Evolutionary conservation across 2,888 invertebrate species (phyloP).

Genomic region (Baronia brevicornis): DNA sequence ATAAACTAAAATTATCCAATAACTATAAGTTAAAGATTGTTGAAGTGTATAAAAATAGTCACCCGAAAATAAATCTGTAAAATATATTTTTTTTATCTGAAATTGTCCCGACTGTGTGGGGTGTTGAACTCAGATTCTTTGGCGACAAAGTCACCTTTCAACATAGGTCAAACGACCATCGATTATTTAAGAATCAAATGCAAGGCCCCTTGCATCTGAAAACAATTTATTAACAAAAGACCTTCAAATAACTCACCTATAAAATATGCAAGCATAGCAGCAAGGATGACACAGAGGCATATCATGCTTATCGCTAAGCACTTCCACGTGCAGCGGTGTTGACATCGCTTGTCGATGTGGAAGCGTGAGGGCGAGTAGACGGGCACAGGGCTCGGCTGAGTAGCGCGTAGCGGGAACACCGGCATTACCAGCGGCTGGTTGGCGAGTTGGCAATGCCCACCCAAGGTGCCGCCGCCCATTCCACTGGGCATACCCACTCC

Average conservation of each 20-base stretch:
- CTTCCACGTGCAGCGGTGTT: constrained; percentile 97
- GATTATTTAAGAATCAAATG: too few species aligned
- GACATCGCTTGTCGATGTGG: constrained; percentile 95
- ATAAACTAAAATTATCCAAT: too few species aligned
- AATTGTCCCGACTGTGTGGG: too few species aligned
- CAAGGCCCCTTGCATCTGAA: too few species aligned
- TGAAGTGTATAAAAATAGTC: too few species aligned
- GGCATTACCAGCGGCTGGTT: constrained; percentile 90
- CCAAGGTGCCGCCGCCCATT: constrained; percentile 79
- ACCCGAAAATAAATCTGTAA: too few species aligned
- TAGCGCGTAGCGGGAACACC: constrained; percentile 88
- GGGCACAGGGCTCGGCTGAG: constrained; percentile 86
- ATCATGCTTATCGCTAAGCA: constrained; percentile 96
- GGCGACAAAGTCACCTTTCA: too few species aligned
- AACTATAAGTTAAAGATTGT: too few species aligned
- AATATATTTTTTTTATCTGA: too few species aligned
- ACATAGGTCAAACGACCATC: too few species aligned
- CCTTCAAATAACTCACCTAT: constrained; percentile 83
- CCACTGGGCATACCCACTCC: constrained; percentile 72
- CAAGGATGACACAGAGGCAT: constrained; percentile 90
- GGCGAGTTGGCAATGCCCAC: constrained; percentile 81
- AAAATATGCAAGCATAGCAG: constrained; percentile 96
- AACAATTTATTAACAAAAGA: too few species aligned
- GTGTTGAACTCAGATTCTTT: too few species aligned
- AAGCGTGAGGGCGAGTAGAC: constrained; percentile 92